Conservation (phyloP, 2,797 vertebrate genomes). For the Xyrichtys novacula region DNA sequence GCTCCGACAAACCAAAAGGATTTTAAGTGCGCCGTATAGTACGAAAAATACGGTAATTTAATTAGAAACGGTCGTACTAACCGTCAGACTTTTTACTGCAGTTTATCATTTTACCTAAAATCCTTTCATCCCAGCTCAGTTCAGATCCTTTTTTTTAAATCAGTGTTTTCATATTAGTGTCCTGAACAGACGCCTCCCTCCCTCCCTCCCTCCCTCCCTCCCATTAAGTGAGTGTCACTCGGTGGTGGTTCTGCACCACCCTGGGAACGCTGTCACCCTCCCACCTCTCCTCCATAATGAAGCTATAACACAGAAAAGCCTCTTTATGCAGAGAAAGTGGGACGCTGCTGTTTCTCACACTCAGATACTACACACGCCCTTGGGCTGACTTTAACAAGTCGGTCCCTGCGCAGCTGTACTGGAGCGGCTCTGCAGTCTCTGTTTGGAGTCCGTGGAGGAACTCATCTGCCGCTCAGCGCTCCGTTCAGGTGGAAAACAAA, state of each 20-base stretch:
- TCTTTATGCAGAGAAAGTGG: conserved; percentile 14
- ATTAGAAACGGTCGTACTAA: too few relatives aligned
- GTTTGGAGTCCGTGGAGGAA: neutral
- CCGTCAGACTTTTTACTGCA: too few relatives aligned
- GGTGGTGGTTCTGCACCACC: neutral
- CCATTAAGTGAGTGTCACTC: too few relatives aligned
- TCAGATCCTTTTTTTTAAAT: too few relatives aligned
- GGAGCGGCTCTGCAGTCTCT: neutral
- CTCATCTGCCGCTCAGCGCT: neutral
- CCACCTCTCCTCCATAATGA: neutral
- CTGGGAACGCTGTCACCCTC: neutral
- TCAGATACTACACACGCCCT: neutral
- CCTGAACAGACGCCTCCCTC: too few relatives aligned
- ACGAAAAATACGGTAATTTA: too few relatives aligned
- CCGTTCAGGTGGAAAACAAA: conserved; percentile 29
- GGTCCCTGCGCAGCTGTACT: conserved; percentile 14
- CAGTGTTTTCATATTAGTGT: too few relatives aligned
- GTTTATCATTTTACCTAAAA: too few relatives aligned
- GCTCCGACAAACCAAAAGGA: too few relatives aligned
- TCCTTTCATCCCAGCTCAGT: too few relatives aligned
- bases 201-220: too few relatives aligned
- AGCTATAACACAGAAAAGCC: conserved; percentile 1
- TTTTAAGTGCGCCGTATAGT: too few relatives aligned
- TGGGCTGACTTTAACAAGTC: conserved; percentile 26
- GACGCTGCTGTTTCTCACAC: neutral